Conservation (phyloP, 2,113 vertebrate species). For the Peromyscus maniculatus region DNA sequence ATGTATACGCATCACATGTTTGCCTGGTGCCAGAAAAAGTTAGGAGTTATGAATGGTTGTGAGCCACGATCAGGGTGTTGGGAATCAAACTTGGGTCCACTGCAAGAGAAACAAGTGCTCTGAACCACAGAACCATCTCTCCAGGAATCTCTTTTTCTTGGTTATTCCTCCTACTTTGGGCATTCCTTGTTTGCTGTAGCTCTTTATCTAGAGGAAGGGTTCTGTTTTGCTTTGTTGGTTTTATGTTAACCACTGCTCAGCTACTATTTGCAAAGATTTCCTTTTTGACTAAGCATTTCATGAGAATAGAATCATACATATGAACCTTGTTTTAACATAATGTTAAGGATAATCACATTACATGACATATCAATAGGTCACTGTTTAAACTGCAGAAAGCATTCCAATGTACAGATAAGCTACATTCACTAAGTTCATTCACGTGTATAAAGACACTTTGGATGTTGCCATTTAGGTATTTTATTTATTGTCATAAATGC, state of each 20-base stretch:
- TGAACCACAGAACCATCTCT: background rate
- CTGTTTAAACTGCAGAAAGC: background rate
- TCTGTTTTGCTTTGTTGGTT: background rate
- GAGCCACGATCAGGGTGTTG: background rate
- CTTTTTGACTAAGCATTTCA: background rate
- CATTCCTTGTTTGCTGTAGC: background rate
- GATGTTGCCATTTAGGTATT: background rate
- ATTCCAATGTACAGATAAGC: background rate
- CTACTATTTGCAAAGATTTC: background rate
- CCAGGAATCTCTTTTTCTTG: background rate
- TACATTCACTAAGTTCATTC: slow-evolving; percentile 17
- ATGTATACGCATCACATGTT: background rate
- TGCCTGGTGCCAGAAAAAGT: background rate
- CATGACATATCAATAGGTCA: background rate
- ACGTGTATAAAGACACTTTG: background rate
- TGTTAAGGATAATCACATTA: background rate
- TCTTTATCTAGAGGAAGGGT: background rate
- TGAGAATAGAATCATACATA: background rate
- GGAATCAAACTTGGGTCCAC: background rate
- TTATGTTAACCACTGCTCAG: background rate
- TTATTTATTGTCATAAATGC: background rate
- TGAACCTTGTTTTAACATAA: background rate
- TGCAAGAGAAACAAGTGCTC: background rate
- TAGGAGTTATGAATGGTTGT: background rate
- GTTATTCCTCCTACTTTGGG: background rate